Evolutionary conservation across 1,140 invertebrate species (phyloP), one percentile per base, ranked within the genome.

Genomic region (Eurosta solidaginis): DNA sequence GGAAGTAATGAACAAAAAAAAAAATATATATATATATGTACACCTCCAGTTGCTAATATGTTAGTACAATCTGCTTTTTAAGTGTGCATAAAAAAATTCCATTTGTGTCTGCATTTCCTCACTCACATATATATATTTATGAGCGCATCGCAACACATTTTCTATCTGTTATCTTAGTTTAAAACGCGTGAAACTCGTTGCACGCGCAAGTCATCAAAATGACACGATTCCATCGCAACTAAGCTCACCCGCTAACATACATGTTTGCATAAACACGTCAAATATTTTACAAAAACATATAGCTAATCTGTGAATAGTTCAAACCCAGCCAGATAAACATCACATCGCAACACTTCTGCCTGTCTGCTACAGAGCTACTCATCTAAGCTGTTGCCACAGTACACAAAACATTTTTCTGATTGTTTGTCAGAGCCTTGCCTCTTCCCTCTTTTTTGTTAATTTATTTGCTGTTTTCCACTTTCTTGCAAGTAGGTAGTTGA

Each of bases 171-270:
- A 68, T 68, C 59, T 68, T 68, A 68, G 59, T 68, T 36, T 68
- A 36, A 68, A 68, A 68, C 59, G 59, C 59, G 59, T 68, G 59
- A 68, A 68, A 40, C 59, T 68, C 59, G 59, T 68, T 68, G 59
- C 59, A 68, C 59, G 59, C 59, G 59, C 59, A 68, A 68, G 59
- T 68, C 59, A 68, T 68, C 59, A 68, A 68, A 68, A 68, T 68
- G 59, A 68, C 59, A 68, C 59, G 59, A 68, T 68, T 68, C 33
- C 59, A 68, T 68, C 59, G 29, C 59, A 36, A 10, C 17, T 33
- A 40, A 1, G 33, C 54, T 36, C 54, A 63, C 40, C 25, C 12
- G 52, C 27, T 20, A 14, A 20, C 52, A n/a, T 17, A 59, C 0
- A 59, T 3, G 33, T 12, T 0, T n/a, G 36, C 0, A 17, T 5